Conservation (phyloP, 2,113 vertebrate genomes). For the Caloenas nicobarica region DNA sequence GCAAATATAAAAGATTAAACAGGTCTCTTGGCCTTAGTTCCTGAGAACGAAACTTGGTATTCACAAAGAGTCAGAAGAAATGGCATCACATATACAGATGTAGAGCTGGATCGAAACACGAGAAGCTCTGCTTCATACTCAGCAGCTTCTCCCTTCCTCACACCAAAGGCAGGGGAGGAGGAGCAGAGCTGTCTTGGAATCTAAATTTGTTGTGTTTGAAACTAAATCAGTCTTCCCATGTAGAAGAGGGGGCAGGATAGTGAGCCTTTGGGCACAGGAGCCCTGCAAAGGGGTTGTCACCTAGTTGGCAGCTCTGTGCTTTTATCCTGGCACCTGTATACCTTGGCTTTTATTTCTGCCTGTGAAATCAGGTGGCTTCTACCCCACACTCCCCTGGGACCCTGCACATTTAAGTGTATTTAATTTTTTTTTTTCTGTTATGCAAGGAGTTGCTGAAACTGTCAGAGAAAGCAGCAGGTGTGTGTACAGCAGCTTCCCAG, state of each 20-base stretch:
- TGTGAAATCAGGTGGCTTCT: background rate
- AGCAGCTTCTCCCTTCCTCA: background rate
- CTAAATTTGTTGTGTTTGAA: background rate
- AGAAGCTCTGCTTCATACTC: background rate
- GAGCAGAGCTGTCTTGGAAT: background rate
- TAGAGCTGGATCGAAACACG: background rate
- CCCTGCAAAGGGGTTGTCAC: background rate
- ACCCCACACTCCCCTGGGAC: background rate
- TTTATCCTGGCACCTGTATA: background rate
- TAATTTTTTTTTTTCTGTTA: background rate
- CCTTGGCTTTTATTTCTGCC: background rate
- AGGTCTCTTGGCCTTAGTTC: slow-evolving; percentile 40
- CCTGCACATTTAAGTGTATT: background rate
- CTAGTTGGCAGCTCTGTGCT: background rate
- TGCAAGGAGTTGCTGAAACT: background rate
- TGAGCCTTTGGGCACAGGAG: background rate
- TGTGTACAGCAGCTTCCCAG: background rate
- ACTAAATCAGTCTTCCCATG: background rate
- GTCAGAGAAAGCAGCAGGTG: background rate
- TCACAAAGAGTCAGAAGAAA: slow-evolving; percentile 25
- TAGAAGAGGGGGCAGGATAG: background rate
- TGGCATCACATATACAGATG: background rate
- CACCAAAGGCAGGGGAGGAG: background rate
- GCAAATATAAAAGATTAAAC: slow-evolving; percentile 79
- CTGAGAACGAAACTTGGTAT: slow-evolving; percentile 28